phyloP scores from a whole-genome alignment of 1,140 invertebrate genomes.

The Sarcophaga peregrina region DNA sequence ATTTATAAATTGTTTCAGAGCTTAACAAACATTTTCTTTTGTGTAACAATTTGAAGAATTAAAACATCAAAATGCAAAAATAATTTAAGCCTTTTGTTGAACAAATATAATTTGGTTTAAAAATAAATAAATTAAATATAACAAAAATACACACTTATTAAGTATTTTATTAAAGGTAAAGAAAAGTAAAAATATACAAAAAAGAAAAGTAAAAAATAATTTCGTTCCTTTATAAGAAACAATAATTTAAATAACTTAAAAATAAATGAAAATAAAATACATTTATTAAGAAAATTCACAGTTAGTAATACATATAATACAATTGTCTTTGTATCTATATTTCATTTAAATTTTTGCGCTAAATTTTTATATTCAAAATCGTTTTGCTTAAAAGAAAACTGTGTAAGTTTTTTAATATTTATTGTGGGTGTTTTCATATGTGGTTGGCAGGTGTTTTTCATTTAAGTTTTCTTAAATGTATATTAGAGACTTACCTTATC shows the following conservation, averaged over 20 bases:
- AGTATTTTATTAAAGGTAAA: neutral
- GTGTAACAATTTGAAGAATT: neutral
- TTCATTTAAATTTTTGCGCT: neutral
- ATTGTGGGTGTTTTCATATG: neutral
- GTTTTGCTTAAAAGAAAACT: neutral
- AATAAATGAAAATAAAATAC: constrained; percentile 21
- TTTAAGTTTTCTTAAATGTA: neutral
- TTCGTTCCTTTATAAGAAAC: neutral
- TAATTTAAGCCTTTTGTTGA: neutral
- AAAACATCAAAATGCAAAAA: constrained; percentile 22
- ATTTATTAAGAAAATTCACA: constrained; percentile 28
- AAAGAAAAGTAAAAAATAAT: neutral
- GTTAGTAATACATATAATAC: neutral
- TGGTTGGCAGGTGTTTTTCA: neutral
- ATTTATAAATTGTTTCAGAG: neutral
- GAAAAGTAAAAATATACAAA: neutral
- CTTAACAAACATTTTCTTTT: neutral
- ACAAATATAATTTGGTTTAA: neutral
- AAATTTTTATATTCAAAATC: neutral
- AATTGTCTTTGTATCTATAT: neutral
- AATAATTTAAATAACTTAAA: neutral
- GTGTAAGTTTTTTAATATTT: neutral
- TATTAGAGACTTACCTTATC: constrained; percentile 81
- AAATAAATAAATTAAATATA: neutral
- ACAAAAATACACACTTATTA: neutral